Evolutionary conservation across 2,888 invertebrate species (phyloP).

Genomic region (Leucania comma): DNA sequence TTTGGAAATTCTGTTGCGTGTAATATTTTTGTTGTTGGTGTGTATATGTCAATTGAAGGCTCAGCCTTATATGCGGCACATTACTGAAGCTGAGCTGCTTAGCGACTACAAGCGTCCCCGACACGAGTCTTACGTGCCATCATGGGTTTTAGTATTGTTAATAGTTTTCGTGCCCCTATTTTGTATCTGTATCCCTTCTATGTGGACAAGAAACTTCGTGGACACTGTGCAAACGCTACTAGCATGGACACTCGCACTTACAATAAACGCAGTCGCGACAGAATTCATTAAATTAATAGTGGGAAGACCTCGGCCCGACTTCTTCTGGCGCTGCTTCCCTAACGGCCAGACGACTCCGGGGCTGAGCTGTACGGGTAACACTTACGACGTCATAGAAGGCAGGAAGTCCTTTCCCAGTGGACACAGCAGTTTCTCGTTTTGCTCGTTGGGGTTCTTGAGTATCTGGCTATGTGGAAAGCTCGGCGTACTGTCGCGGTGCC

Average conservation of each 20-base stretch:
- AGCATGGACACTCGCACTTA: constrained; percentile 91
- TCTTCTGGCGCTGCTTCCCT: constrained; percentile 95
- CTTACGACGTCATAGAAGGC: constrained; percentile 92
- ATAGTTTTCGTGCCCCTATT: constrained; percentile 91
- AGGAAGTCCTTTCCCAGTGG: constrained; percentile 97
- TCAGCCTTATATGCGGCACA: constrained; percentile 92
- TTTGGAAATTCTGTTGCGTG: constrained; percentile 72
- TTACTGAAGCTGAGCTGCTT: constrained; percentile 94
- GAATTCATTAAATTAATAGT: constrained; percentile 91
- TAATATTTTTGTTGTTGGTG: constrained; percentile 68
- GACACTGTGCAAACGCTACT: constrained; percentile 79
- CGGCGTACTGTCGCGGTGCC: constrained; percentile 91
- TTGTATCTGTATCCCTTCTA: constrained; percentile 85
- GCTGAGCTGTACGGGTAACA: constrained; percentile 92
- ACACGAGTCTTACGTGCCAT: constrained; percentile 92
- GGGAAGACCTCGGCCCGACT: constrained; percentile 95
- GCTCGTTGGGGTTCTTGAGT: constrained; percentile 93
- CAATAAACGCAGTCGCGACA: constrained; percentile 92
- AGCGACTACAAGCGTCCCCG: constrained; percentile 93
- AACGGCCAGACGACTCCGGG: constrained; percentile 90
- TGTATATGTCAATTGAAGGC: constrained; percentile 89
- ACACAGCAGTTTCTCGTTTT: constrained; percentile 95
- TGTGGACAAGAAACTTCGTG: constrained; percentile 63
- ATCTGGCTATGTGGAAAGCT: constrained; percentile 93
- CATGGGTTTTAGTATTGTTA: constrained; percentile 91